Evolutionary conservation across 2,888 invertebrate species (phyloP).

Genomic region (Drosophila monieri): DNA sequence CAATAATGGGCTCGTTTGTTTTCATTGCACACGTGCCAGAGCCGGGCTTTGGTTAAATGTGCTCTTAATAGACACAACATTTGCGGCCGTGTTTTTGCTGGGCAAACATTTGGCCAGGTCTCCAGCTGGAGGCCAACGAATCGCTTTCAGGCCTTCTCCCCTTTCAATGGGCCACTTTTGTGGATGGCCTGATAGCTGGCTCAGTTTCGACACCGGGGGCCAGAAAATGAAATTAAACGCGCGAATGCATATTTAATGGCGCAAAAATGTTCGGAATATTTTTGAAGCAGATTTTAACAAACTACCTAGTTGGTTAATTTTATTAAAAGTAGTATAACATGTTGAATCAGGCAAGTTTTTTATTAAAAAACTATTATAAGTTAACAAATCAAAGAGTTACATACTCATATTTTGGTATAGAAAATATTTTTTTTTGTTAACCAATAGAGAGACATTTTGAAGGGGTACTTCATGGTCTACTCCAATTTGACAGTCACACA

Average conservation of each 20-base stretch:
- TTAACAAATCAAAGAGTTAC: too few species aligned
- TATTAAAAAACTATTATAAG: background rate
- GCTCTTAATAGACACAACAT: conserved; percentile 69
- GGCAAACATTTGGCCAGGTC: conserved; percentile 41
- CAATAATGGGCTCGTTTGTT: conserved; percentile 73
- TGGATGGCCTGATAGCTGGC: conserved; percentile 36
- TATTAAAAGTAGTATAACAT: background rate
- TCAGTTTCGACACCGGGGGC: conserved; percentile 35
- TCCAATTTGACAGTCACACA: background rate
- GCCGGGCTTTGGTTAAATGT: conserved; percentile 55
- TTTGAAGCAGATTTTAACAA: conserved; percentile 14
- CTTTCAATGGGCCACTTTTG: conserved; percentile 33
- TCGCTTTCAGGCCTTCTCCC: background rate
- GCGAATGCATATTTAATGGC: conserved; percentile 44
- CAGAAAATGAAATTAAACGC: conserved; percentile 42
- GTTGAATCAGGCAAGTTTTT: background rate
- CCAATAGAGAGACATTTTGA: background rate
- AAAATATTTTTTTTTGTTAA: too few species aligned
- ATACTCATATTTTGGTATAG: too few species aligned
- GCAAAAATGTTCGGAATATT: conserved; percentile 35
- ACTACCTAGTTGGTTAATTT: background rate
- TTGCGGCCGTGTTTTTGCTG: conserved; percentile 58
- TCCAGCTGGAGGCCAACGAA: conserved; percentile 8
- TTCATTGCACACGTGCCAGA: conserved; percentile 65
- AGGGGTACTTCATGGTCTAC: background rate